These are phyloP conservation scores for Sebastes cheni DNA, from an alignment of 2,797 vertebrate genomes.

Conservation along the genomic window DNA sequence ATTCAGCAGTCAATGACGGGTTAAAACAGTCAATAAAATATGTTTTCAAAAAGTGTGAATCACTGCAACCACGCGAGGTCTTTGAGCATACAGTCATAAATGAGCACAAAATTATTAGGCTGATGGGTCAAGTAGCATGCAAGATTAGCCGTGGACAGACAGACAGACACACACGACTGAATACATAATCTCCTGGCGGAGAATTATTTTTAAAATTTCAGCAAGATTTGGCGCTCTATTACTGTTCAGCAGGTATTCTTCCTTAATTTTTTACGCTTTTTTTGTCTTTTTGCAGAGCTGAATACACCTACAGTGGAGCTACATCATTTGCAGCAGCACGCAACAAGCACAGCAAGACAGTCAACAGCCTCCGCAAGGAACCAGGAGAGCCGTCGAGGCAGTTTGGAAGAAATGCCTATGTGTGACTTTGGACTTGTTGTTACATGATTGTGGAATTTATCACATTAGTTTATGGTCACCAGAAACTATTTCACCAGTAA, in stretches of 20 bases:
- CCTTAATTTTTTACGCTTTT: neutral
- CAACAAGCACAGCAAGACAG: slow-evolving; percentile 72
- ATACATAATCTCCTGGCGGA: no score
- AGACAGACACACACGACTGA: no score
- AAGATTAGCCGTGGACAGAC: no score
- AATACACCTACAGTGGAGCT: slow-evolving; percentile 83
- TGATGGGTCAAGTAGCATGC: no score
- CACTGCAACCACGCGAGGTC: no score
- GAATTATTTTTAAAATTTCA: neutral
- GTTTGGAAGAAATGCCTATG: slow-evolving; percentile 94
- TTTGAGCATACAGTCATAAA: no score
- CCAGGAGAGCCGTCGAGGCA: slow-evolving; percentile 72
- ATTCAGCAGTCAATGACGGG: fast-evolving
- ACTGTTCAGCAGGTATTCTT: neutral
- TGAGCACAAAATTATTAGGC: no score
- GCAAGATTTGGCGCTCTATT: neutral
- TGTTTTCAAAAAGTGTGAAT: no score
- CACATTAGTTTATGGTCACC: slow-evolving; percentile 49
- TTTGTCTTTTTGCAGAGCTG: slow-evolving; percentile 56
- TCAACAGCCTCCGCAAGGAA: slow-evolving; percentile 60
- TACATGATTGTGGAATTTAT: slow-evolving; percentile 61
- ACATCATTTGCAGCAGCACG: slow-evolving; percentile 80
- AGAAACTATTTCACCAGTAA: slow-evolving; percentile 61
- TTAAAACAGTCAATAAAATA: no score
- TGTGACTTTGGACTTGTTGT: slow-evolving; percentile 74